phyloP scores from a whole-genome alignment of 2,797 vertebrate species.

The Crocidura indochinensis region DNA sequence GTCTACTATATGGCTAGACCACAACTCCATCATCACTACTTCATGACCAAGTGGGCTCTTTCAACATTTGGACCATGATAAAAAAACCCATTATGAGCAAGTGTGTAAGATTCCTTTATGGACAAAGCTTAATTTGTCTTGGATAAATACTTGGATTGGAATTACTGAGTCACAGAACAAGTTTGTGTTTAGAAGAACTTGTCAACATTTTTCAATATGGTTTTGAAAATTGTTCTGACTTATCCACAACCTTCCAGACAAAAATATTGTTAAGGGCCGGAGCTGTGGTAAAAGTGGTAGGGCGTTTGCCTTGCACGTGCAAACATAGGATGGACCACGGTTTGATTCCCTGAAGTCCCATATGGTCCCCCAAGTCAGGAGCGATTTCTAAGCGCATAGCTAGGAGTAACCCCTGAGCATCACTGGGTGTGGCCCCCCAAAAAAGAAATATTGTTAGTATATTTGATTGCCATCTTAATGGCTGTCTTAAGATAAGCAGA shows the following conservation, averaged over 20 bases:
- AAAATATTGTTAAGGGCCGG: too few relatives aligned
- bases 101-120: not conserved
- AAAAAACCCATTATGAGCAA: not conserved
- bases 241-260: slow-evolving; percentile 31
- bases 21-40: not conserved
- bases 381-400: too few relatives aligned
- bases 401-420: too few relatives aligned
- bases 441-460: not conserved
- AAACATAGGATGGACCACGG: too few relatives aligned
- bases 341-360: too few relatives aligned
- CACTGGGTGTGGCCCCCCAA: too few relatives aligned
- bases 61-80: not conserved
- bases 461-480: slow-evolving; percentile 29
- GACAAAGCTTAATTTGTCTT: not conserved
- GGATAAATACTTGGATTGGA: slow-evolving; percentile 23
- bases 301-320: too few relatives aligned
- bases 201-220: not conserved
- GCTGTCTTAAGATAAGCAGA: slow-evolving; percentile 47
- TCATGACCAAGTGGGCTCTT: not conserved
- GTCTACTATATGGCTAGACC: not conserved
- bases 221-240: slow-evolving; percentile 26
- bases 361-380: too few relatives aligned
- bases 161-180: slow-evolving; percentile 6
- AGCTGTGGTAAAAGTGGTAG: too few relatives aligned
- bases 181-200: not conserved